These are phyloP conservation scores for Bimastos eiseni DNA, from an alignment of 2,888 invertebrate genomes.

Conservation along the genomic window DNA sequence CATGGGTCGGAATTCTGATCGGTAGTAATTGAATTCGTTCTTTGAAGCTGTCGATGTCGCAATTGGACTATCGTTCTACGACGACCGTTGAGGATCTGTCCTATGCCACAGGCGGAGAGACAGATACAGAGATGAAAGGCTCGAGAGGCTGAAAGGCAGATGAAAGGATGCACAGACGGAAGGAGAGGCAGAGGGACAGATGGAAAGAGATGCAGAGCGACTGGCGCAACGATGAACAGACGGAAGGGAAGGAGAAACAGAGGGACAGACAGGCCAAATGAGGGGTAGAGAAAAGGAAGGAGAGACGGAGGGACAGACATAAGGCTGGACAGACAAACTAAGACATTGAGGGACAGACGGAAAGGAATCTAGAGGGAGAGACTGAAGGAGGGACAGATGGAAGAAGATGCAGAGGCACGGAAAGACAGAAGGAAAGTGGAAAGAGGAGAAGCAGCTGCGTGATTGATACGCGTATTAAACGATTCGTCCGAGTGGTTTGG, in stretches of 20 bases:
- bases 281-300: not conserved
- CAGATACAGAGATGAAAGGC: too few species aligned
- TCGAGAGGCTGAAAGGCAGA: too few species aligned
- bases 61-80: not conserved
- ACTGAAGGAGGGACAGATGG: not conserved
- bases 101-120: too few species aligned
- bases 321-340: not conserved
- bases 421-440: not conserved
- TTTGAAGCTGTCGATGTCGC: not conserved
- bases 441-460: not conserved
- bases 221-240: too few species aligned
- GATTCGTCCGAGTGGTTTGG: not conserved
- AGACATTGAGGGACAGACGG: not conserved
- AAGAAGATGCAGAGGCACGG: too few species aligned
- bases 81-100: too few species aligned
- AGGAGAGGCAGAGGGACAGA: too few species aligned
- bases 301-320: not conserved
- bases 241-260: too few species aligned
- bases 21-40: not conserved
- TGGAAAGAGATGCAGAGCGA: too few species aligned
- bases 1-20: not conserved
- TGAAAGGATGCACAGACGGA: too few species aligned
- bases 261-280: not conserved
- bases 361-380: not conserved
- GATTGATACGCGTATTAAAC: slow-evolving; percentile 13